Percentiles rank a stretch among this genome's conserved stretches.
These are phyloP conservation scores for Drosophila dunni DNA, from an alignment of 1,140 invertebrate species.

Conservation along the genomic window DNA sequence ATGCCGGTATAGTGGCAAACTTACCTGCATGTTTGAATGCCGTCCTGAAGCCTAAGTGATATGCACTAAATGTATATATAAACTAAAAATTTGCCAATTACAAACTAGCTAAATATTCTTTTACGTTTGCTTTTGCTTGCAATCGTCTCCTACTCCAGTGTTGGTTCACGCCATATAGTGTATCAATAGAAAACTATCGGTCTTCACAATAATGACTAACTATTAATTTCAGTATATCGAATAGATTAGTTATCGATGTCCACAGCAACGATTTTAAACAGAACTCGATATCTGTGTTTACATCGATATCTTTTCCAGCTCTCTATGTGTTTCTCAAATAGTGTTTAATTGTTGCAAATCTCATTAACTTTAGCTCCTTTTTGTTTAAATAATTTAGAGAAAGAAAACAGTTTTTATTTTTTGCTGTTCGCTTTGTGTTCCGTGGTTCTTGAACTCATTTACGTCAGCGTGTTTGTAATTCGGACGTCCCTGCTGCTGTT, in stretches of 20 bases:
- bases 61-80: constrained; percentile 42
- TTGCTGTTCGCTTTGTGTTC: constrained; percentile 1
- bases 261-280: neutral
- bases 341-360: constrained; percentile 42
- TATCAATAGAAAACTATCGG: constrained; percentile 21
- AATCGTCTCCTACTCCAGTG: constrained; percentile 26
- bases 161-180: constrained; percentile 5
- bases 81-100: constrained; percentile 53
- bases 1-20: neutral
- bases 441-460: neutral
- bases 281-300: neutral
- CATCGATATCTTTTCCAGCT: constrained; percentile 1
- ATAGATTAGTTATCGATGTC: too few species aligned
- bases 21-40: constrained; percentile 46
- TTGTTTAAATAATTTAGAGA: constrained; percentile 10
- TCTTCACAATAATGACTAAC: neutral
- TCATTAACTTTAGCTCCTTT: constrained; percentile 33
- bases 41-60: constrained; percentile 33
- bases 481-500: constrained; percentile 29
- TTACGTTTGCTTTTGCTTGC: constrained; percentile 17
- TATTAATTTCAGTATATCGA: neutral
- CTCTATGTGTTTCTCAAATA: constrained; percentile 50
- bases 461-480: neutral
- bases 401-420: constrained; percentile 3
- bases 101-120: constrained; percentile 43